Evolutionary conservation across 2,888 invertebrate genomes (phyloP), one percentile per base, ranked within the genome.

Genomic region (Meteorus cinctellus): DNA sequence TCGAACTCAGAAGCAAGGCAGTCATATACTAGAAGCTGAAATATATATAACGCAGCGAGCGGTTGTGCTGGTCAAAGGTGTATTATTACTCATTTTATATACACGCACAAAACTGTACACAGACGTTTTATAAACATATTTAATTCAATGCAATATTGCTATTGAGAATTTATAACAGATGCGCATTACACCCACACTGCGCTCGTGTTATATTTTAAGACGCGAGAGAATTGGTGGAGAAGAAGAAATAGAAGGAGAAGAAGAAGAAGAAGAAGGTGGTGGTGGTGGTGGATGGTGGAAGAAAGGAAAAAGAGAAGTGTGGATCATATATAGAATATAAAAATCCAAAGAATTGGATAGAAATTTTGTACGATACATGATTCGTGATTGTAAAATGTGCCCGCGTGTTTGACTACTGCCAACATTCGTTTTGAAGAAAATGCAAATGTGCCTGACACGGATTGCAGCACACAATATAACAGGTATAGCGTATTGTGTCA

Each of bases 231-330:
- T 78, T 29, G 77, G 75, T 16, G 65, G 71, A 34, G 76, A 59
- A 55, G 75, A 74, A 31, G 72, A 80, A 59, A 77, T 77, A 27
- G 77, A 76, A 62, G 77, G 79, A 55, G 79, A 78, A 14, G 59
- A 60, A 12, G 6, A 72, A 51, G 72, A 72, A 27, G 63, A 51
- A 24, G 78, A 78, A 27, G 77, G 34, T 34, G 1, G 34, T 34
- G 34, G 34, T 34, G 41, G 41, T 41, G 41, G 41, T 41, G 41
- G 41, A 41, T 41, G 41, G 41, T 41, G 41, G 76, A n/a, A 78
- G 78, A 59, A 71, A 79, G 55, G 77, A 80, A 36, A 76, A 77
- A 27, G 80, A 77, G 59, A 68, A 72, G 76, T 63, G 80, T 77
- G 63, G 16, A n/a, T 8, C n/a, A n/a, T 19, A 24, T 19, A 55